Conservation (phyloP, 2,888 invertebrate genomes). For the Lasioglossum leucozonium region DNA sequence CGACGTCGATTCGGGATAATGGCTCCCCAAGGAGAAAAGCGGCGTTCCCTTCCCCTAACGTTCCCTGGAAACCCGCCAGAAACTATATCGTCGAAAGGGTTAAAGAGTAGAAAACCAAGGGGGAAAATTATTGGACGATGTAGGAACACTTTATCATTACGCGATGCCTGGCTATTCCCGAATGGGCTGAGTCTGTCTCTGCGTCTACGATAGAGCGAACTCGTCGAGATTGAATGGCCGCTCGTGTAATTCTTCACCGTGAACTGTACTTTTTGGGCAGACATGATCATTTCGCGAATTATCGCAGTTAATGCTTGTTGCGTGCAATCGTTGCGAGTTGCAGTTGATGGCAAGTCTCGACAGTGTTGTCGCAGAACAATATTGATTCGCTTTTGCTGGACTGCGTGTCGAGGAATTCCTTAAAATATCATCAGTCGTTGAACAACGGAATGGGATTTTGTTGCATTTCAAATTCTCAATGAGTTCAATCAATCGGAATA, state of each 20-base stretch:
- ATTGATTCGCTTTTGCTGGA: background rate
- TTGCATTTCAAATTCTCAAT: no score
- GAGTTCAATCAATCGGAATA: no score
- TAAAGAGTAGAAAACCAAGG: conserved; percentile 42
- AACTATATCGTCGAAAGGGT: conserved; percentile 50
- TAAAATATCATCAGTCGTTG: no score
- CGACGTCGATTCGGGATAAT: conserved; percentile 66
- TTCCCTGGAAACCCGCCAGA: conserved; percentile 46
- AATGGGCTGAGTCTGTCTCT: conserved; percentile 8
- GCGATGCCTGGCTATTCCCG: conserved; percentile 27
- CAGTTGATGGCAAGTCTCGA: background rate
- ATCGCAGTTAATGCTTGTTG: background rate
- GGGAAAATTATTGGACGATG: conserved; percentile 60
- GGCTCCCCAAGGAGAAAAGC: conserved; percentile 50
- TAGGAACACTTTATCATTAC: conserved; percentile 52
- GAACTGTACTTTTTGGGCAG: background rate
- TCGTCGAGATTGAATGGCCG: background rate
- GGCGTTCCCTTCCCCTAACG: conserved; percentile 38
- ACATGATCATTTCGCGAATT: background rate
- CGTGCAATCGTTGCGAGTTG: background rate
- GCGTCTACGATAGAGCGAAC: background rate
- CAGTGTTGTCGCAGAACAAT: background rate
- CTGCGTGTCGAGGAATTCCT: background rate
- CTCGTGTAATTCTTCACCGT: background rate
- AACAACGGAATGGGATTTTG: no score